A percentile compares a stretch with the other conserved stretches of the same genome.
Evolutionary conservation across 2,888 invertebrate species (phyloP).

Genomic region (Epistrophe eligans): DNA sequence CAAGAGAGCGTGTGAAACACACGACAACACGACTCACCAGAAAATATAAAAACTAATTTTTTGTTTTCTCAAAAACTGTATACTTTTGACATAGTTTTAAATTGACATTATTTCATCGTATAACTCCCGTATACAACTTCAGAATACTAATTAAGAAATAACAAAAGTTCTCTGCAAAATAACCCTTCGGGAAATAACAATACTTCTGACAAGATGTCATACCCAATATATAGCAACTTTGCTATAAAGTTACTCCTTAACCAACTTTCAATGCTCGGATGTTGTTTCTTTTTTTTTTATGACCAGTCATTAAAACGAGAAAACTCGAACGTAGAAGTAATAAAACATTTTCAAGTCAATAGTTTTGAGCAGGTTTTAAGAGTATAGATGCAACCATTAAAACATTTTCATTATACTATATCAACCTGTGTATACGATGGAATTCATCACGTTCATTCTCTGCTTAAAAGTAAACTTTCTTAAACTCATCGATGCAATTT

Average conservation of each 20-base stretch:
- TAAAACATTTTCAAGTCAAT: slow-evolving; percentile 8
- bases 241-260: background rate
- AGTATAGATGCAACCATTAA: slow-evolving; percentile 2
- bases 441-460: background rate
- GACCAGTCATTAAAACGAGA: slow-evolving; percentile 19
- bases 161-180: background rate
- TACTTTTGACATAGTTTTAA: background rate
- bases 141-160: slow-evolving; percentile 8
- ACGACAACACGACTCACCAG: background rate
- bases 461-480: background rate
- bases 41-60: background rate
- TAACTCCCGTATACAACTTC: background rate
- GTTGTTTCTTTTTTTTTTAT: background rate
- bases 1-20: background rate
- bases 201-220: background rate
- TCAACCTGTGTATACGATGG: too few relatives aligned
- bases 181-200: background rate
- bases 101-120: background rate
- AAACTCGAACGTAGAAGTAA: slow-evolving; percentile 23
- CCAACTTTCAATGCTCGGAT: background rate
- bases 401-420: background rate
- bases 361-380: background rate
- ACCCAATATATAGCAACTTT: background rate
- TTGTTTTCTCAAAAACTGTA: background rate
- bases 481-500: background rate